A percentile compares a stretch with the other conserved stretches of the same genome.
phyloP scores from a whole-genome alignment of 2,888 invertebrate species.

The Pantelozetes paolii region DNA sequence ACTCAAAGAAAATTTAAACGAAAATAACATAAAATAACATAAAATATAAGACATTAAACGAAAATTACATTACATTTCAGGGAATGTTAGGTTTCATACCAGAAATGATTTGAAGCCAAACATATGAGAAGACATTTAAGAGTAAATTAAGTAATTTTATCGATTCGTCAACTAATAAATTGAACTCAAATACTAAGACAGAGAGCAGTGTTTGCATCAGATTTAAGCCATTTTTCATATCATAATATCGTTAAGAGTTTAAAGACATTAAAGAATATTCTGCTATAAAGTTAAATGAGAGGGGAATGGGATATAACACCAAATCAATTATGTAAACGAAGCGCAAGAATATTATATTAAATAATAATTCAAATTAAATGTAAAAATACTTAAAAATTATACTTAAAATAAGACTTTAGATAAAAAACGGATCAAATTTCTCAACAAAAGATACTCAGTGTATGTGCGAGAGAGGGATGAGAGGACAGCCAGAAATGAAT shows the following conservation, averaged over 20 bases:
- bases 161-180: conserved; percentile 23
- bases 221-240: conserved; percentile 3
- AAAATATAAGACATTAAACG: conserved; percentile 4
- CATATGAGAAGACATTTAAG: neutral
- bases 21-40: neutral
- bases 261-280: neutral
- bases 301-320: neutral
- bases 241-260: neutral
- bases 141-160: conserved; percentile 24
- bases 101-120: neutral
- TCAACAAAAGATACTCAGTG: neutral
- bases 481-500: neutral
- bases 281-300: neutral
- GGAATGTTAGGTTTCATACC: neutral
- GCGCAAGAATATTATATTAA: neutral
- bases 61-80: neutral
- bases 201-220: neutral
- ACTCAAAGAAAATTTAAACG: neutral
- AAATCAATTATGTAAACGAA: conserved; percentile 7
- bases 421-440: conserved; percentile 4
- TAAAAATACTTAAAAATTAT: neutral
- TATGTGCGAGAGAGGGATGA: neutral
- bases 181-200: neutral
- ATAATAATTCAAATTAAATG: neutral
- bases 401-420: neutral